These are phyloP conservation scores for Drosophila grimshawi DNA, from an alignment of 1,140 invertebrate species.

Conservation along the genomic window DNA sequence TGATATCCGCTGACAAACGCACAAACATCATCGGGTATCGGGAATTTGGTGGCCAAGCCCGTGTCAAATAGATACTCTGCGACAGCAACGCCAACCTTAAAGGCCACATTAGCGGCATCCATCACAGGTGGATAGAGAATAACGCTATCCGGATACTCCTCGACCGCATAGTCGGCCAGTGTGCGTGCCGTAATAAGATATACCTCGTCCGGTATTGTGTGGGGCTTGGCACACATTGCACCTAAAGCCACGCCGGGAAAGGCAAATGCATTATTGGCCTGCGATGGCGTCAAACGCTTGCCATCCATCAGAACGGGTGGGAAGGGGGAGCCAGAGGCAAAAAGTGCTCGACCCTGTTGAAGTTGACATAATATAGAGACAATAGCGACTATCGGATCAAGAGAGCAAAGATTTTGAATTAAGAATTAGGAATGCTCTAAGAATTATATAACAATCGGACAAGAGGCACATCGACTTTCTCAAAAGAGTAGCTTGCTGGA, in stretches of 20 bases:
- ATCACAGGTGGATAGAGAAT: conserved; percentile 95
- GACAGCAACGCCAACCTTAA: conserved; percentile 92
- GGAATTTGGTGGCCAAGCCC: conserved; percentile 90
- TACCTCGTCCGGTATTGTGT: conserved; percentile 93
- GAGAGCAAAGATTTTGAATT: too few relatives aligned
- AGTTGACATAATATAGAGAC: not conserved
- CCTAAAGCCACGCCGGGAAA: conserved; percentile 97
- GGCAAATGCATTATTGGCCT: conserved; percentile 98
- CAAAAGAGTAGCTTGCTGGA: too few relatives aligned
- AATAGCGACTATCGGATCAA: too few relatives aligned
- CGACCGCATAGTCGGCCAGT: conserved; percentile 91
- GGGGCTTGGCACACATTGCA: conserved; percentile 91
- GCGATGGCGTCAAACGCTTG: conserved; percentile 92
- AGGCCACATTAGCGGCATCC: conserved; percentile 93
- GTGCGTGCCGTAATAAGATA: conserved; percentile 94
- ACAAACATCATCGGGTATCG: conserved; percentile 89
- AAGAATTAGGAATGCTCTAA: too few relatives aligned
- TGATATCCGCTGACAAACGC: conserved; percentile 91
- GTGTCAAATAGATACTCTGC: conserved; percentile 94
- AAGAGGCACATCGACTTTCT: too few relatives aligned
- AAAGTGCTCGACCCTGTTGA: conserved; percentile 84
- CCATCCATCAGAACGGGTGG: conserved; percentile 91
- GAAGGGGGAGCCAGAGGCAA: conserved; percentile 97
- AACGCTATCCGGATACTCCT: conserved; percentile 91
- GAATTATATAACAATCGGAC: too few relatives aligned